Percentiles rank a stretch among this genome's conserved stretches.
Conservation (phyloP, 2,113 vertebrate species). For the Amia ocellicauda region DNA sequence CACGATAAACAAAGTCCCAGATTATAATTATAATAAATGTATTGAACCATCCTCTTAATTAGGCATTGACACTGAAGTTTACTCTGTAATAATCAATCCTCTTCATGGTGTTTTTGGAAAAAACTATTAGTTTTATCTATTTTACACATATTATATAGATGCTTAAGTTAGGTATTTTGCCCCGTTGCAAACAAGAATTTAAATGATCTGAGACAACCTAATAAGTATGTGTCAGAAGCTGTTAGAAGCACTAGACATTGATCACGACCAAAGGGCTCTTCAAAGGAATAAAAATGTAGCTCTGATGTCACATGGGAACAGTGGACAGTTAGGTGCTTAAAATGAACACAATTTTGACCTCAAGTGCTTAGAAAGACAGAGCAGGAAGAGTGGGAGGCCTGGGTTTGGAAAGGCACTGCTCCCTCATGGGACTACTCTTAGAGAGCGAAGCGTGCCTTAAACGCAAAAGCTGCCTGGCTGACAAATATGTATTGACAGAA, state of each 20-base stretch:
- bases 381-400: not conserved
- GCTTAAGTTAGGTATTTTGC: too few species aligned
- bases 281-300: not conserved
- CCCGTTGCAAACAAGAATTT: not conserved
- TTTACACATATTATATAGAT: too few species aligned
- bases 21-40: too few species aligned
- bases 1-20: too few species aligned
- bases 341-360: too few species aligned
- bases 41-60: too few species aligned
- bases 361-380: too few species aligned
- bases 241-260: too few species aligned
- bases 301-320: not conserved
- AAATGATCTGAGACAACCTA: not conserved
- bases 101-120: too few species aligned
- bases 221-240: not conserved
- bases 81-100: too few species aligned
- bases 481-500: conserved; percentile 3
- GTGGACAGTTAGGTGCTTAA: not conserved
- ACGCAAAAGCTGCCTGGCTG: not conserved
- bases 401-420: not conserved
- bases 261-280: not conserved
- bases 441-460: not conserved
- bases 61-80: too few species aligned
- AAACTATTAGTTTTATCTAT: too few species aligned
- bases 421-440: not conserved